These are phyloP conservation scores for Drosophila prostipennis DNA, from an alignment of 2,888 invertebrate genomes.

Conservation along the genomic window DNA sequence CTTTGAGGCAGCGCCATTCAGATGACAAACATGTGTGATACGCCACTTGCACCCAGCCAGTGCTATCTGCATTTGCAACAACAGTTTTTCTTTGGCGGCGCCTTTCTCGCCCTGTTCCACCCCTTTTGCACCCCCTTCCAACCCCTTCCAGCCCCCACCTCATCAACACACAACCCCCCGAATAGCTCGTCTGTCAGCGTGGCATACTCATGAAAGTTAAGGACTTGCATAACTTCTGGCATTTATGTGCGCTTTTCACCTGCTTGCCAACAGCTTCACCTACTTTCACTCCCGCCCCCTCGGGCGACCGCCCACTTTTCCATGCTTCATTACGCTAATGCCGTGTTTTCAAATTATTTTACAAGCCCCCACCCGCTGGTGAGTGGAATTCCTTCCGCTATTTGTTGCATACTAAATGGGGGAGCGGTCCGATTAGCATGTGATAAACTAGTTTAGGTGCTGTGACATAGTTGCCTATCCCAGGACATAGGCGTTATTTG, in stretches of 20 bases:
- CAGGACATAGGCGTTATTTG: slow-evolving; percentile 5
- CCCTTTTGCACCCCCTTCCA: background rate
- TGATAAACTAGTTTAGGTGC: slow-evolving; percentile 45
- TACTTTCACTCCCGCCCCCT: slow-evolving; percentile 34
- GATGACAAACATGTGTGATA: slow-evolving; percentile 75
- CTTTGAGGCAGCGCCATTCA: slow-evolving; percentile 50
- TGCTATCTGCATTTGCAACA: slow-evolving; percentile 51
- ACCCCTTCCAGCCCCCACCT: background rate
- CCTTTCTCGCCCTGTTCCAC: background rate
- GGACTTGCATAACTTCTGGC: slow-evolving; percentile 73
- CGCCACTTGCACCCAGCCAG: slow-evolving; percentile 69
- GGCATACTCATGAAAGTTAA: slow-evolving; percentile 73
- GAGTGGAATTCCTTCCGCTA: slow-evolving; percentile 49
- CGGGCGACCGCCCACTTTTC: slow-evolving; percentile 54
- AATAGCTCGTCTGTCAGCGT: slow-evolving; percentile 33
- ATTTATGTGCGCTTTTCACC: slow-evolving; percentile 74
- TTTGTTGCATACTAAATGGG: slow-evolving; percentile 73
- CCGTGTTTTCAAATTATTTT: slow-evolving; percentile 82
- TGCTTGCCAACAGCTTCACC: slow-evolving; percentile 49
- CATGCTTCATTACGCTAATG: slow-evolving; percentile 84
- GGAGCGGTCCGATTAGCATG: slow-evolving; percentile 64
- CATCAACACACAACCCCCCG: background rate
- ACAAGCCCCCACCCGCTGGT: slow-evolving; percentile 46
- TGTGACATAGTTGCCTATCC: slow-evolving; percentile 12
- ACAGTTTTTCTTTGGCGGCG: slow-evolving; percentile 32